phyloP scores from a whole-genome alignment of 2,888 invertebrate species.

The Drosophila helvetica region DNA sequence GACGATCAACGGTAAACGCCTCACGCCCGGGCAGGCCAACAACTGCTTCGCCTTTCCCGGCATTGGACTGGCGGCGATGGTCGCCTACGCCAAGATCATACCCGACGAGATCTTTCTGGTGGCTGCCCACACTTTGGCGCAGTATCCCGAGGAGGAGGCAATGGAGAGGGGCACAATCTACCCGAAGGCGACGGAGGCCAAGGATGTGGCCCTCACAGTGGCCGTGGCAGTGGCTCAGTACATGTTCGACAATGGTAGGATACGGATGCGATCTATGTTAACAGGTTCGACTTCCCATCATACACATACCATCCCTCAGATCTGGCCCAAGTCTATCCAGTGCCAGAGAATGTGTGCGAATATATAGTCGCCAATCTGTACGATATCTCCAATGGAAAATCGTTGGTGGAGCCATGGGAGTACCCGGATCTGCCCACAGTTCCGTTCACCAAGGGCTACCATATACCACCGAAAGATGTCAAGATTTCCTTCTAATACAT shows the following conservation, averaged over 20 bases:
- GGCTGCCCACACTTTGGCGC: slow-evolving; percentile 53
- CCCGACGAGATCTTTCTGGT: slow-evolving; percentile 54
- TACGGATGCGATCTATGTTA: too few relatives aligned
- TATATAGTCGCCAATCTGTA: slow-evolving; percentile 35
- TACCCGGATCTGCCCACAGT: slow-evolving; percentile 37
- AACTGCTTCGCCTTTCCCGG: slow-evolving; percentile 67
- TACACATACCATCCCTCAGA: neutral
- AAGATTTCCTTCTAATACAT: neutral
- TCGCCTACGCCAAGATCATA: slow-evolving; percentile 23
- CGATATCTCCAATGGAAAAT: neutral
- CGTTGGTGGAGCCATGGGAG: slow-evolving; percentile 43
- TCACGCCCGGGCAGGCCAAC: slow-evolving; percentile 58
- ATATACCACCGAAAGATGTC: neutral
- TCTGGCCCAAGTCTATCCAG: slow-evolving; percentile 8
- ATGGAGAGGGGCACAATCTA: slow-evolving; percentile 32
- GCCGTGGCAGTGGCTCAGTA: slow-evolving; percentile 36
- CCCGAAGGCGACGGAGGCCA: slow-evolving; percentile 46
- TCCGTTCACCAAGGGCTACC: slow-evolving; percentile 10
- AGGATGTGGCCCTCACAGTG: slow-evolving; percentile 43
- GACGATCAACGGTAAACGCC: slow-evolving; percentile 55
- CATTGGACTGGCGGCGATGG: slow-evolving; percentile 45
- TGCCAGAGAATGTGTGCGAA: slow-evolving; percentile 31
- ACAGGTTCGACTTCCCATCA: neutral
- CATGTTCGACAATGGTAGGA: slow-evolving; percentile 31
- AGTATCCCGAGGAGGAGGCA: slow-evolving; percentile 1